phyloP scores from a whole-genome alignment of 1,140 invertebrate genomes.

The Gryon sp. region DNA sequence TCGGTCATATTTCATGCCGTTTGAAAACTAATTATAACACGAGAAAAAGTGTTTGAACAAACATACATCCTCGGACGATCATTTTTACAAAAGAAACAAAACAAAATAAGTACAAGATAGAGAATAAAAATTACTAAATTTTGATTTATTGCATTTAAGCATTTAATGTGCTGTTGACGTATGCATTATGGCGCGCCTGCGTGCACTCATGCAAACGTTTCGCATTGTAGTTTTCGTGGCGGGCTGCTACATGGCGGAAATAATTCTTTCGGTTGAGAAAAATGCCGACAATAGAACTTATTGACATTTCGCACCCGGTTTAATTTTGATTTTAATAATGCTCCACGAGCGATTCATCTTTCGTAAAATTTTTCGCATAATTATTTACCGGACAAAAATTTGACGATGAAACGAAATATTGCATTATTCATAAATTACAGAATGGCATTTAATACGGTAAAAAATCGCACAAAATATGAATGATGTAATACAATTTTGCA shows the following conservation, averaged over 20 bases:
- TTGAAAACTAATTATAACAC: constrained; percentile 1
- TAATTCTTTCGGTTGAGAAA: constrained; percentile 46
- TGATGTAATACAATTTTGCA: constrained; percentile 10
- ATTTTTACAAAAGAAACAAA: too few species aligned
- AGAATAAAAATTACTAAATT: constrained; percentile 3
- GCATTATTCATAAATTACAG: constrained; percentile 22
- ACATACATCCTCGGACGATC: too few species aligned
- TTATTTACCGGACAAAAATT: constrained; percentile 17
- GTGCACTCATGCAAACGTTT: constrained; percentile 31
- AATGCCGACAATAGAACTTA: constrained; percentile 43
- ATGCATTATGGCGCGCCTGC: constrained; percentile 26
- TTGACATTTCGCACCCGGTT: constrained; percentile 15
- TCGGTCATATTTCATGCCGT: not conserved
- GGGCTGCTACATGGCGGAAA: constrained; percentile 36
- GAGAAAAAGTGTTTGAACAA: too few species aligned
- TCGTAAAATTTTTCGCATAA: not conserved
- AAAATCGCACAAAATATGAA: constrained; percentile 4
- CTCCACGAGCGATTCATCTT: not conserved
- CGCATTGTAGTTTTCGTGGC: constrained; percentile 16
- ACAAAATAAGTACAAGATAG: too few species aligned
- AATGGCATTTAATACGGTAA: constrained; percentile 12
- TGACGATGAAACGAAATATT: constrained; percentile 5
- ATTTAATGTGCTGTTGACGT: constrained; percentile 27
- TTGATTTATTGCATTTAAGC: constrained; percentile 11
- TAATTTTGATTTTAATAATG: constrained; percentile 37